Conservation (phyloP, 2,113 vertebrate genomes). For the Neodontobutis hainanensis region DNA sequence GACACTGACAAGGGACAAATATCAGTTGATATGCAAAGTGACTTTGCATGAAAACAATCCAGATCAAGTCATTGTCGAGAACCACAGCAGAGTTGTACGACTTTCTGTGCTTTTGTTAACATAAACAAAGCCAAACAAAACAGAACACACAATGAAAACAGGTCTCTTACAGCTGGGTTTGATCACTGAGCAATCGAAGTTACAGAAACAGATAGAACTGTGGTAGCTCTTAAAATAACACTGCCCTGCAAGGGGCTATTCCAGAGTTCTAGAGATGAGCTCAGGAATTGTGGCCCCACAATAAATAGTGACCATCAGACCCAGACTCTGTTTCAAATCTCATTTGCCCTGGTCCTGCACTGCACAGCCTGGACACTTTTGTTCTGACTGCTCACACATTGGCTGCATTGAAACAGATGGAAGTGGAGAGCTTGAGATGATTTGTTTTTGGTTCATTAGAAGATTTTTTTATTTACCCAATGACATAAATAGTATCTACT, state of each 20-base stretch:
- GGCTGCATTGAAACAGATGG: too few relatives aligned
- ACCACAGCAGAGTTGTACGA: conserved; percentile 58
- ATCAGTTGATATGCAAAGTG: conserved; percentile 48
- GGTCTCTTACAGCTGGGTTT: conserved; percentile 60
- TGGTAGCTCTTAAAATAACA: conserved; percentile 23
- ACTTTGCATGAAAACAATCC: conserved; percentile 33
- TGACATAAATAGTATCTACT: too few relatives aligned
- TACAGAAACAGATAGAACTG: conserved; percentile 44
- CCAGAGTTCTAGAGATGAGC: conserved; percentile 8
- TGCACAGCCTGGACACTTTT: too few relatives aligned
- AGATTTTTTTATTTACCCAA: too few relatives aligned
- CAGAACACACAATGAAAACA: conserved; percentile 59
- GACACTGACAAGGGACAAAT: conserved; percentile 34
- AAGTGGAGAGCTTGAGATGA: too few relatives aligned
- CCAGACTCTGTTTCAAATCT: too few relatives aligned
- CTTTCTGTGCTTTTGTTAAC: conserved; percentile 60
- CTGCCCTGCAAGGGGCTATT: conserved; percentile 31
- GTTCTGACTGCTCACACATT: too few relatives aligned
- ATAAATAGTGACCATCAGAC: conserved; percentile 5
- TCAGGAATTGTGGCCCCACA: conserved; percentile 1
- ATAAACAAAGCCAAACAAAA: conserved; percentile 64
- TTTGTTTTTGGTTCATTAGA: too few relatives aligned
- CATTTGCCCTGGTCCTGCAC: too few relatives aligned
- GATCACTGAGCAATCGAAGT: conserved; percentile 46
- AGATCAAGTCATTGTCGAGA: conserved; percentile 31